Conservation (phyloP, 1,140 invertebrate species). For the Apis florea region DNA sequence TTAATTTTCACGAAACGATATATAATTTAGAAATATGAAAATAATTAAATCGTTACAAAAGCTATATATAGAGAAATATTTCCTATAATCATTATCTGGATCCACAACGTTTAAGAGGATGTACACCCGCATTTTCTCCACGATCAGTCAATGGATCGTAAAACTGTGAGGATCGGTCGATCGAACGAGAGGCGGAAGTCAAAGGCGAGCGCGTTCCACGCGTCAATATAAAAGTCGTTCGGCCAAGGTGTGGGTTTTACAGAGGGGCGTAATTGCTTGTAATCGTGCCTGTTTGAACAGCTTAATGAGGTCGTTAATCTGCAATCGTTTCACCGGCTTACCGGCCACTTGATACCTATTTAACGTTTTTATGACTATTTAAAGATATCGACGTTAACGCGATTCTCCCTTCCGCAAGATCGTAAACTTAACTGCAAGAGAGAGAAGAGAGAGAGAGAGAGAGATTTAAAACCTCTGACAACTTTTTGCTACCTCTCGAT, state of each 20-base stretch:
- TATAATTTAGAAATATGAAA: too few relatives aligned
- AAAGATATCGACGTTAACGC: conserved; percentile 43
- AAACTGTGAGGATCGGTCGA: conserved; percentile 20
- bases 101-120: too few relatives aligned
- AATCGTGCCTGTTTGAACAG: conserved; percentile 45
- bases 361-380: conserved; percentile 55
- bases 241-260: conserved; percentile 53
- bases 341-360: conserved; percentile 53
- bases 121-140: neutral
- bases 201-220: neutral
- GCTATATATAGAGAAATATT: too few relatives aligned
- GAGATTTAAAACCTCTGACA: neutral
- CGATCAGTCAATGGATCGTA: neutral
- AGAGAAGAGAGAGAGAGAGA: neutral
- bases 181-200: neutral
- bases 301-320: conserved; percentile 68
- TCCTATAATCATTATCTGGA: too few relatives aligned
- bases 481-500: neutral
- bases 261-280: conserved; percentile 61
- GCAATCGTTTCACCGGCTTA: conserved; percentile 43
- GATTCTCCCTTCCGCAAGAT: neutral
- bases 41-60: too few relatives aligned
- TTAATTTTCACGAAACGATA: too few relatives aligned
- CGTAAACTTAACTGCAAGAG: conserved; percentile 35
- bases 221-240: conserved; percentile 55